Evolutionary conservation across 2,888 invertebrate species (phyloP).

Genomic region (Leptinotarsa juncta): DNA sequence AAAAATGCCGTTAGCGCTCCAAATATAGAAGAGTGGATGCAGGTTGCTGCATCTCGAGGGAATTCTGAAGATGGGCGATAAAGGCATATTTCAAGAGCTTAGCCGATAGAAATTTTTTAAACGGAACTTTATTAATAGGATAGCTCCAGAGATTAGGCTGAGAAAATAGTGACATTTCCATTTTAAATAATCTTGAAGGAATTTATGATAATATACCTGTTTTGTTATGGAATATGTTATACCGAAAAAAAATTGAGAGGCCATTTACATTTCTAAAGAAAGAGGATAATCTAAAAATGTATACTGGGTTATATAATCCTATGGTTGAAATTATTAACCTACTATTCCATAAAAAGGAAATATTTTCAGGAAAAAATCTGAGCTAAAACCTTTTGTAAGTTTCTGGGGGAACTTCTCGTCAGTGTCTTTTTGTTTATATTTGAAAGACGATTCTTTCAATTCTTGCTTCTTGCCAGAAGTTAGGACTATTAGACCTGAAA

Average conservation of each 20-base stretch:
- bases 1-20: constrained; percentile 21
- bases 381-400: too few species aligned
- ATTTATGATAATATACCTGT: constrained; percentile 1
- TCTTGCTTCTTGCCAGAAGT: too few species aligned
- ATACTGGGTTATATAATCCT: too few species aligned
- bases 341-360: too few species aligned
- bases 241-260: background rate
- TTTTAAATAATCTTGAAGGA: background rate
- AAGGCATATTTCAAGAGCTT: constrained; percentile 14
- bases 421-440: too few species aligned
- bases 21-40: constrained; percentile 17
- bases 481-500: too few species aligned
- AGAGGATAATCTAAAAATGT: background rate
- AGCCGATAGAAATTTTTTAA: constrained; percentile 16
- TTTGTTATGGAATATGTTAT: background rate
- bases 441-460: too few species aligned
- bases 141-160: background rate
- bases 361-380: too few species aligned
- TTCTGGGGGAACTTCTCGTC: too few species aligned
- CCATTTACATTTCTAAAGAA: too few species aligned
- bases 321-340: too few species aligned
- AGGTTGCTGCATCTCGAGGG: constrained; percentile 13
- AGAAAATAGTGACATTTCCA: constrained; percentile 14
- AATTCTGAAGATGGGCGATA: constrained; percentile 12
- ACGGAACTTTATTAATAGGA: constrained; percentile 3